Conservation (phyloP, 1,140 invertebrate species). For the Drosophila rhopaloa region DNA sequence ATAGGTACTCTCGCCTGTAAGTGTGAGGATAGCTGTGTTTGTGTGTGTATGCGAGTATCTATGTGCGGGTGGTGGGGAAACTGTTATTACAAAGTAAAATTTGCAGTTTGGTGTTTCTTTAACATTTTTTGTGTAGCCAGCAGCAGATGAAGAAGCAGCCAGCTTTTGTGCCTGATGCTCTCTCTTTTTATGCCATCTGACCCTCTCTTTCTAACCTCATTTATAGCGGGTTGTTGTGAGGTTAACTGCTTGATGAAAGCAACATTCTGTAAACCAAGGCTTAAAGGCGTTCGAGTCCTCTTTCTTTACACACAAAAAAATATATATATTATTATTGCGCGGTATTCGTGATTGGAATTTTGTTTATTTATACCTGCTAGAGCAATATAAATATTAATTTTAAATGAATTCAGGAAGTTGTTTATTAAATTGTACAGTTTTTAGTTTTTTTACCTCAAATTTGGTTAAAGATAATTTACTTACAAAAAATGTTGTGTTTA, state of each 20-base stretch:
- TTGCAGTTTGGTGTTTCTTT: constrained; percentile 54
- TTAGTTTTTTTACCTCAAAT: not conserved
- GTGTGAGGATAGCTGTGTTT: constrained; percentile 8
- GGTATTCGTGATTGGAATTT: not conserved
- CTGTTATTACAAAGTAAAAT: constrained; percentile 70
- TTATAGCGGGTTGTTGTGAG: constrained; percentile 31
- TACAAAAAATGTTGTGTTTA: too few species aligned
- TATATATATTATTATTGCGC: not conserved
- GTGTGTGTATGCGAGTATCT: constrained; percentile 3
- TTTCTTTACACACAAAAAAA: not conserved
- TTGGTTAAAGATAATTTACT: too few species aligned
- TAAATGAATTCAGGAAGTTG: not conserved
- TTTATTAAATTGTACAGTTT: not conserved
- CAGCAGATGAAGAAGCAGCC: constrained; percentile 1
- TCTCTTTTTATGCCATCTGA: not conserved
- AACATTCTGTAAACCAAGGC: constrained; percentile 62
- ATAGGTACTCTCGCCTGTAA: constrained; percentile 12
- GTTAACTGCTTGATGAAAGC: constrained; percentile 63
- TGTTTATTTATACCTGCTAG: not conserved
- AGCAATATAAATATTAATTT: not conserved
- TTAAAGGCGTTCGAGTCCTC: constrained; percentile 26
- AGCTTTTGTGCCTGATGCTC: constrained; percentile 15
- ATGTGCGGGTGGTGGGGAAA: constrained; percentile 17
- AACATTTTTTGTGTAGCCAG: constrained; percentile 13
- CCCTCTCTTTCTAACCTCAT: constrained; percentile 8